Percentiles rank a stretch among this genome's conserved stretches.
These are phyloP conservation scores for Cromileptes altivelis DNA, from an alignment of 2,113 vertebrate genomes.

Conservation along the genomic window DNA sequence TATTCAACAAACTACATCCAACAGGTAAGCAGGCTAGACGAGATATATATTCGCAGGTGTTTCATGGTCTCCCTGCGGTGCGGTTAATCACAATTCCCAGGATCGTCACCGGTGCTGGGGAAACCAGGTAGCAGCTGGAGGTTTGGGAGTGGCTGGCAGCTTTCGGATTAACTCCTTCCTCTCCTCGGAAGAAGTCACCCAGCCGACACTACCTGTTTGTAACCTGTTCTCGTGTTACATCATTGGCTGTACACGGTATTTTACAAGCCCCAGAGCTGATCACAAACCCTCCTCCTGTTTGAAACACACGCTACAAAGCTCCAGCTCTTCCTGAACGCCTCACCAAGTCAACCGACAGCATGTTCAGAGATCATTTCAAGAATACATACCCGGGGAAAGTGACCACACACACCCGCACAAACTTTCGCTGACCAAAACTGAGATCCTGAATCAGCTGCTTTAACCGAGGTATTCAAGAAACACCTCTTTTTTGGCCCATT, in stretches of 20 bases:
- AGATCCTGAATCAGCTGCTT: slow-evolving; percentile 54
- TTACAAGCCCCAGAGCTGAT: background rate
- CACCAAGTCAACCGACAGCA: background rate
- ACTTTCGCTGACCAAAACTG: slow-evolving; percentile 26
- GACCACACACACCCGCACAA: slow-evolving; percentile 7
- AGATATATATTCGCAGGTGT: background rate
- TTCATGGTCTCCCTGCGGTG: background rate
- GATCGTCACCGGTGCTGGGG: slow-evolving; percentile 32
- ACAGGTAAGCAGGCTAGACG: rapidly evolving
- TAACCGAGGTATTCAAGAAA: slow-evolving; percentile 35
- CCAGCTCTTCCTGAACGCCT: background rate
- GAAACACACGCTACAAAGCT: background rate
- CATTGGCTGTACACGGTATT: background rate
- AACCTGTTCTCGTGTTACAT: slow-evolving; percentile 58
- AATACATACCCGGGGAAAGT: slow-evolving; percentile 21
- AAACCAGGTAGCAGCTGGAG: slow-evolving; percentile 77
- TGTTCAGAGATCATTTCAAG: background rate
- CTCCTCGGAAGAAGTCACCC: background rate
- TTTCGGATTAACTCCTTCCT: slow-evolving; percentile 77
- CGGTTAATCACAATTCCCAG: slow-evolving; percentile 31
- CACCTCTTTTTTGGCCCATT: slow-evolving; percentile 47
- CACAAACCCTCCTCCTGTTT: background rate
- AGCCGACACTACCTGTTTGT: slow-evolving; percentile 71
- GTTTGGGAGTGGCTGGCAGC: slow-evolving; percentile 79
- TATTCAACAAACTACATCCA: slow-evolving; percentile 28